Evolutionary conservation across 1,140 invertebrate species (phyloP), one percentile per base, ranked within the genome.

Genomic region (Lerema accius): DNA sequence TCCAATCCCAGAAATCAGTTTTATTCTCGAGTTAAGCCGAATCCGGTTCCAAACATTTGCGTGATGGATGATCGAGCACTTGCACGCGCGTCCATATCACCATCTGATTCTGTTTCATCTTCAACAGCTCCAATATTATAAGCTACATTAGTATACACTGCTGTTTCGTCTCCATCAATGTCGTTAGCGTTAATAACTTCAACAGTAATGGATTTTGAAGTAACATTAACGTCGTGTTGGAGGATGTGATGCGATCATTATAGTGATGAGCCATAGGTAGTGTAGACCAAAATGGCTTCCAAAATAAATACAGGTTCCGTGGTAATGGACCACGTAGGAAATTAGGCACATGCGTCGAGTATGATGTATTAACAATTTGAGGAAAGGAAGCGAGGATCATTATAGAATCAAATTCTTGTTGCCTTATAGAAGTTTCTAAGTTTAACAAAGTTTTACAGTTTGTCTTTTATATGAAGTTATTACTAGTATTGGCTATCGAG

Each of bases 281-380:
- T 76, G 73, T 80, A 82, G 72, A 83, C 77, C 79, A 86, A 86
- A 82, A 84, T 86, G 82, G 83, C 78, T 70, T 67, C 80, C 74
- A 82, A 88, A 84, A 88, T 86, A 88, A 84, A 88, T 86, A 84
- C 83, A 79, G 84, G 83, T 85, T 88, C 70, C 62, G 66, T 78
- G 71, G 75, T 76, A 76, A 67, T 79, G 70, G 70, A 75, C 68
- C 64, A 71, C 72, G 74, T 80, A 76, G 78, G 73, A 83, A 78
- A 84, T 84, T 81, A 82, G 68, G 11, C 43, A 37, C 56, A 59
- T 48, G 65, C 48, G 45, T 69, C 51, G 56, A 42, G 62, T 62
- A 65, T 40, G 35, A 59, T 48, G 56, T 59, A 48, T 59, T 59
- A 59, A 59, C 56, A 56, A 46, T 59, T 37, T 46, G 55, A 17